Evolutionary conservation across 2,797 vertebrate species (phyloP).

Genomic region (Sebastes baramenuke): DNA sequence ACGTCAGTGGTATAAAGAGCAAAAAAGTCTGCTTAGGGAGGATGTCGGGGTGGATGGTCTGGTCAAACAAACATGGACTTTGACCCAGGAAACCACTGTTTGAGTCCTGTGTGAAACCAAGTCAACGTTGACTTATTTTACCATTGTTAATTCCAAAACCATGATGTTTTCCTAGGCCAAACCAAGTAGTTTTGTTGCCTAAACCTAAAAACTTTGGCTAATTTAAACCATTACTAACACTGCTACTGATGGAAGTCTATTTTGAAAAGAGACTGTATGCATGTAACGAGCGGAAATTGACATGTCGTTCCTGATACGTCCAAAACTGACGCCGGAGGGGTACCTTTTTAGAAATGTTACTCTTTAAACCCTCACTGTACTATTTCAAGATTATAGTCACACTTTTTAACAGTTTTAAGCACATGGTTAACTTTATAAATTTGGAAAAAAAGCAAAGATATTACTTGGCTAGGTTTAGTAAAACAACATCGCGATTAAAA

Average conservation of each 20-base stretch:
- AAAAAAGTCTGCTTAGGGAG: too few species aligned
- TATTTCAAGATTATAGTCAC: not conserved
- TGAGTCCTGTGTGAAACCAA: not conserved
- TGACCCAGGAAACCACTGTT: too few species aligned
- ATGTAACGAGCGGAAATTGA: too few species aligned
- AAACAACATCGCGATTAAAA: too few species aligned
- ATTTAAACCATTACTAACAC: too few species aligned
- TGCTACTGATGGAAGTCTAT: too few species aligned
- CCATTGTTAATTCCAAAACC: not conserved
- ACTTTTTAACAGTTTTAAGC: too few species aligned
- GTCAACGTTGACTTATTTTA: not conserved
- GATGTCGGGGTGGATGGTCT: too few species aligned
- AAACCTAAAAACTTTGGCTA: not conserved
- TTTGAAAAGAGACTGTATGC: not conserved
- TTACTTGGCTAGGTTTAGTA: too few species aligned
- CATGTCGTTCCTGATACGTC: fast-evolving
- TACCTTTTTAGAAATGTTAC: not conserved
- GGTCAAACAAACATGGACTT: too few species aligned
- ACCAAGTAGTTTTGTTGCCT: not conserved
- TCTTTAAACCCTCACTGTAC: not conserved
- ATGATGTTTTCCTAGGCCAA: not conserved
- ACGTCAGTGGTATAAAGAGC: fast-evolving
- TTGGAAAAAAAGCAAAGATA: too few species aligned
- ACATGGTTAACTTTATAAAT: too few species aligned
- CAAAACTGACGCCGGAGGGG: not conserved